Percentiles rank a stretch among this genome's conserved stretches.
Conservation (phyloP, 2,113 vertebrate species). For the Rhinogobius similis region DNA sequence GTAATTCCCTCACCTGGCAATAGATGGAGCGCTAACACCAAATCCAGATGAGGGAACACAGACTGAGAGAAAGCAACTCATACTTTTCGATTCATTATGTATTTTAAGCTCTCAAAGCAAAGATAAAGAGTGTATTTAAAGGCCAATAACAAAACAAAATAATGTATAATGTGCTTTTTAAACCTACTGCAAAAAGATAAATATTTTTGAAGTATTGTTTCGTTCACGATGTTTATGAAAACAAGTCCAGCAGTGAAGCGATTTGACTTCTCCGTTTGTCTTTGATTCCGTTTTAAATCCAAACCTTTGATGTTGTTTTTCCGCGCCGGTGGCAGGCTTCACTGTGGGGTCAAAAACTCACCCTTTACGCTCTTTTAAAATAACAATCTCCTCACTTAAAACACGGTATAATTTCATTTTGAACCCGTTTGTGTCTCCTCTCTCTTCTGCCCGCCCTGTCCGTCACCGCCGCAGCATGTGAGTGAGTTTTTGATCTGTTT, state of each 20-base stretch:
- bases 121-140: no score
- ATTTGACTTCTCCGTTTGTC: background rate
- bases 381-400: background rate
- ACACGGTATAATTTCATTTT: background rate
- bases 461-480: slow-evolving; percentile 39
- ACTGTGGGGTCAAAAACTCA: background rate
- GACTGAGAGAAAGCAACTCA: no score
- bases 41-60: no score
- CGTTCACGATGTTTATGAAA: no score
- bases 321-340: background rate
- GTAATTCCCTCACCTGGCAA: no score
- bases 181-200: no score
- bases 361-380: background rate
- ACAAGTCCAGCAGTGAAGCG: background rate
- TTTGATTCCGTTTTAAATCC: background rate
- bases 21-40: no score
- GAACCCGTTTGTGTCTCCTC: slow-evolving; percentile 55
- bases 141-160: no score
- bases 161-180: no score
- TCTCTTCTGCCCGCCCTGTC: slow-evolving; percentile 62
- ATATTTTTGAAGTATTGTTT: no score
- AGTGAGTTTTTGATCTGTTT: slow-evolving; percentile 85
- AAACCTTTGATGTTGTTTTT: background rate
- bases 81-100: no score
- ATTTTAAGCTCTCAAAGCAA: no score